phyloP scores from a whole-genome alignment of 2,888 invertebrate species.

The Plagiodera versicolora region DNA sequence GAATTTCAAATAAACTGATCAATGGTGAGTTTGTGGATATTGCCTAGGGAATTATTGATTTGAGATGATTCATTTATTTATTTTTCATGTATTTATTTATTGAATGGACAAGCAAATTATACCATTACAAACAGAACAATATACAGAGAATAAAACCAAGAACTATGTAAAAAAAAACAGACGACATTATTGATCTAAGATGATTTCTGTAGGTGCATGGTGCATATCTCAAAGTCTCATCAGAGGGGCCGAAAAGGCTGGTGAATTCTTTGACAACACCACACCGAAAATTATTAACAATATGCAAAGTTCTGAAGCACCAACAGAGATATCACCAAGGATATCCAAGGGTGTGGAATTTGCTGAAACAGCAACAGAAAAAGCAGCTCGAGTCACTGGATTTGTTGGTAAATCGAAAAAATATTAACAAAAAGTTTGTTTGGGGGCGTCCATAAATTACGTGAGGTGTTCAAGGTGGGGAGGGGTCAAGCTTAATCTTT shows the following conservation, averaged over 20 bases:
- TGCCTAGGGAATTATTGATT: neutral
- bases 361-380: constrained; percentile 67
- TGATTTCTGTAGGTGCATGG: constrained; percentile 60
- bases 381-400: constrained; percentile 69
- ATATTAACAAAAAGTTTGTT: neutral
- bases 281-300: constrained; percentile 65
- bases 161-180: too few species aligned
- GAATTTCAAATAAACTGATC: constrained; percentile 49
- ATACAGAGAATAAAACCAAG: too few species aligned
- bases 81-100: too few species aligned
- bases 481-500: too few species aligned
- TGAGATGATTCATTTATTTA: too few species aligned
- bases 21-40: constrained; percentile 37
- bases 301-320: constrained; percentile 55
- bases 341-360: constrained; percentile 63
- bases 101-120: too few species aligned
- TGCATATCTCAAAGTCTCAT: constrained; percentile 68
- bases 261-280: constrained; percentile 61
- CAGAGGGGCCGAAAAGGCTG: constrained; percentile 67
- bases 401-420: constrained; percentile 61
- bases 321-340: constrained; percentile 58
- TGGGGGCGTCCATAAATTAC: too few species aligned
- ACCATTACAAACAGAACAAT: too few species aligned
- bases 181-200: neutral
- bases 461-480: neutral